Evolutionary conservation across 2,888 invertebrate genomes (phyloP), one percentile per base, ranked within the genome.

Genomic region (Drosophila atripex): DNA sequence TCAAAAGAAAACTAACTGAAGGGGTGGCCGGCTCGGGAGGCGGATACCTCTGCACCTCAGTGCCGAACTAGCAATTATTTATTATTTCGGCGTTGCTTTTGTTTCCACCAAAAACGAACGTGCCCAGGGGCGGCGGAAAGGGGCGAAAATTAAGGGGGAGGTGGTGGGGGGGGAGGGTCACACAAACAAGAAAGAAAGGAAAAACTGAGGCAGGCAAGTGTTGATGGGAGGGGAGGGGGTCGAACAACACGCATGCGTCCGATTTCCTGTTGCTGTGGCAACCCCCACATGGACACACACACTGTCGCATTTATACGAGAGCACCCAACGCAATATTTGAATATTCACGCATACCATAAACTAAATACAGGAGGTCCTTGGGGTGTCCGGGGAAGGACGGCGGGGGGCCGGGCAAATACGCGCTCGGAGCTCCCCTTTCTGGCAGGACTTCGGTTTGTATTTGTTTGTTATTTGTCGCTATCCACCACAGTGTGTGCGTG

Each of bases 221-320:
- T 2, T 2, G 11, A 7, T 12, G 43, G 53, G 49, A 54, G 2
- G 9, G 3, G 14, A n/a, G n/a, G 43, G 52, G 49, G 54, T 54
- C 35, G 38, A 50, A 72, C 70, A 71, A 74, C 76, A 89, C 89
- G 89, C 89, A 89, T 89, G 90, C 90, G 90, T 89, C 82, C 80
- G 69, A 86, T 87, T 79, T 89, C 77, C 77, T 87, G 88, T 88
- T 89, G 87, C 89, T 86, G 88, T 80, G 89, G 90, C 89, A 89
- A 89, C 89, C 88, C 89, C 77, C 75, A 78, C 50, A 76, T 56
- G 70, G 43, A 68, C 71, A 58, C 46, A 35, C 66, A 63, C 55
- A 58, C 55, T 59, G 64, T 63, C 41, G 45, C 35, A 50, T 49
- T 54, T 35, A 56, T 16, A 59, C 14, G 43, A 39, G 61, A 61